phyloP scores from a whole-genome alignment of 2,888 invertebrate genomes.

The Tachina grossa region DNA sequence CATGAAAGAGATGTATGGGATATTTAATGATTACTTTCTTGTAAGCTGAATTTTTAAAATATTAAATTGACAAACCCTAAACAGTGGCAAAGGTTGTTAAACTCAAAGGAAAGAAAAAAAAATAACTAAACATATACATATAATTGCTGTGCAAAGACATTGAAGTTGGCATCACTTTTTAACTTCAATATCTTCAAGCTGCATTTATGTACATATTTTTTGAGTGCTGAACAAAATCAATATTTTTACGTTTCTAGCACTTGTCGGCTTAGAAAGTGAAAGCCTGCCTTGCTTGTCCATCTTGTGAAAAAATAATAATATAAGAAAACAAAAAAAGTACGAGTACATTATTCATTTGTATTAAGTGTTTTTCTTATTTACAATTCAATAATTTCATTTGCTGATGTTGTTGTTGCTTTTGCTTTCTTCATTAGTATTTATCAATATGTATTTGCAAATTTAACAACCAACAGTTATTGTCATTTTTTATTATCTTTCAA shows the following conservation, averaged over 20 bases:
- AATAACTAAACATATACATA: background rate
- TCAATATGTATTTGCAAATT: slow-evolving; percentile 45
- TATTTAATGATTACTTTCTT: slow-evolving; percentile 12
- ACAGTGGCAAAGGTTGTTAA: slow-evolving; percentile 13
- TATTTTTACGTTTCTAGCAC: slow-evolving; percentile 22
- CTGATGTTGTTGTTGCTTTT: background rate
- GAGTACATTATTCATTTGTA: background rate
- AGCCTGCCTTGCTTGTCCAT: slow-evolving; percentile 15
- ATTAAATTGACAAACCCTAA: slow-evolving; percentile 1
- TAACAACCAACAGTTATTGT: slow-evolving; percentile 23
- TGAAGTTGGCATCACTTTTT: background rate
- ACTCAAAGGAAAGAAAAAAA: background rate
- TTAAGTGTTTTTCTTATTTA: slow-evolving; percentile 43
- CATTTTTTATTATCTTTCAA: slow-evolving; percentile 22
- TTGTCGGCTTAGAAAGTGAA: slow-evolving; percentile 57
- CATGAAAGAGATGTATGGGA: background rate
- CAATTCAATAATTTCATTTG: slow-evolving; percentile 16
- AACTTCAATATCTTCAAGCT: background rate
- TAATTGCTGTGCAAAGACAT: background rate
- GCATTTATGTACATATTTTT: background rate
- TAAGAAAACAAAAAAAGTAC: background rate
- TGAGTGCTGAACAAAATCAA: slow-evolving; percentile 4
- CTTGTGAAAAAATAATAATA: background rate
- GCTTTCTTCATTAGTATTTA: slow-evolving; percentile 23
- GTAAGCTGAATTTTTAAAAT: background rate